These are phyloP conservation scores for Microcaecilia unicolor DNA, from an alignment of 2,797 vertebrate genomes.

Conservation along the genomic window DNA sequence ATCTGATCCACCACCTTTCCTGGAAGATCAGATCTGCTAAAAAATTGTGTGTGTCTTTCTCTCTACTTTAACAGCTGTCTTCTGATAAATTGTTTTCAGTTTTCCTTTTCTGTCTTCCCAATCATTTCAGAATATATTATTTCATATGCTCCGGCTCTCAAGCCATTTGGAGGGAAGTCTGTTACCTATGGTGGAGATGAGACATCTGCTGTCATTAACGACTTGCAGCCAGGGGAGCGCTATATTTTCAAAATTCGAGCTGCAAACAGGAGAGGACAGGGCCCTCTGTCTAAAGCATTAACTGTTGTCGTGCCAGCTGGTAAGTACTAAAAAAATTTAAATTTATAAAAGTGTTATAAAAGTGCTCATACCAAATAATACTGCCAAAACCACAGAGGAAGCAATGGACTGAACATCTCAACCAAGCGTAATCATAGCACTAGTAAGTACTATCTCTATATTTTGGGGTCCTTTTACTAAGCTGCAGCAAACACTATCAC, in stretches of 20 bases:
- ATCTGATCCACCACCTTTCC: too few species aligned
- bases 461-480: too few species aligned
- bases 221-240: conserved; percentile 82
- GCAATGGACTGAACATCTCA: too few species aligned
- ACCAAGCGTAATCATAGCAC: too few species aligned
- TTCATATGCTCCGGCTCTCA: conserved; percentile 93
- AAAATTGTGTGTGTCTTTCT: too few species aligned
- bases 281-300: conserved; percentile 89
- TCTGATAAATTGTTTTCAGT: conserved; percentile 53
- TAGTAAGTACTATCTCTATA: too few species aligned
- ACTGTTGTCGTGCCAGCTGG: conserved; percentile 79
- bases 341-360: too few species aligned
- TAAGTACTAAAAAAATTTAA: too few species aligned
- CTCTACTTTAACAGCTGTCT: conserved; percentile 48
- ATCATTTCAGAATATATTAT: conserved; percentile 88
- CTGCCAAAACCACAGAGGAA: too few species aligned
- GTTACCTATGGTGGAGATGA: conserved; percentile 72
- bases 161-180: conserved; percentile 92
- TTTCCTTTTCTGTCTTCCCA: conserved; percentile 60
- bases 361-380: too few species aligned
- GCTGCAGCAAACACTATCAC: too few species aligned
- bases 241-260: conserved; percentile 96
- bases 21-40: too few species aligned
- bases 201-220: conserved; percentile 78
- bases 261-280: conserved; percentile 83